phyloP scores from a whole-genome alignment of 2,113 vertebrate species.

The Lontra canadensis region DNA sequence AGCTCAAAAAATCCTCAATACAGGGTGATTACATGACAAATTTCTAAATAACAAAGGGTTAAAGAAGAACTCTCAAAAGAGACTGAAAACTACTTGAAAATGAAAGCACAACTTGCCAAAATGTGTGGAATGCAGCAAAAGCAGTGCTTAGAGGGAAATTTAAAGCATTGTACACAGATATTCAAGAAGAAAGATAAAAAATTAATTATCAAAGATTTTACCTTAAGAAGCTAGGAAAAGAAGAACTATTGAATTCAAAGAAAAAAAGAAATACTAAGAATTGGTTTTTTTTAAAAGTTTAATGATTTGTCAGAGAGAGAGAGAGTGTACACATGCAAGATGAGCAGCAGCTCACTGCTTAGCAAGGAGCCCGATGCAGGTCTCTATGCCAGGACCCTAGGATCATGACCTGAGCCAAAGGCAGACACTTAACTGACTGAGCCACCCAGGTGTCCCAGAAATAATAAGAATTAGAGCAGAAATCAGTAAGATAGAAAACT shows the following conservation, averaged over 20 bases:
- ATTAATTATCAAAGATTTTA: background rate
- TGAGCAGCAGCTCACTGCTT: no score
- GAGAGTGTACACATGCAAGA: no score
- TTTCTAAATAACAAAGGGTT: background rate
- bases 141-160: background rate
- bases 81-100: background rate
- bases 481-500: background rate
- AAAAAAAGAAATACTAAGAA: background rate
- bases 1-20: background rate
- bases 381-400: no score
- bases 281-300: no score
- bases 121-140: background rate
- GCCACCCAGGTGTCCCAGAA: no score
- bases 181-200: background rate
- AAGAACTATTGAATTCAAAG: background rate
- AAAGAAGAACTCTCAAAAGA: background rate
- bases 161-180: background rate
- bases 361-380: no score
- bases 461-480: background rate
- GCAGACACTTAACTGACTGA: no score
- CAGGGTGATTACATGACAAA: background rate
- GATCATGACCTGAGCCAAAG: no score
- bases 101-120: background rate
- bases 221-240: background rate
- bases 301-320: no score